Conservation (phyloP, 2,888 invertebrate species). For the Euzophera pinguis region DNA sequence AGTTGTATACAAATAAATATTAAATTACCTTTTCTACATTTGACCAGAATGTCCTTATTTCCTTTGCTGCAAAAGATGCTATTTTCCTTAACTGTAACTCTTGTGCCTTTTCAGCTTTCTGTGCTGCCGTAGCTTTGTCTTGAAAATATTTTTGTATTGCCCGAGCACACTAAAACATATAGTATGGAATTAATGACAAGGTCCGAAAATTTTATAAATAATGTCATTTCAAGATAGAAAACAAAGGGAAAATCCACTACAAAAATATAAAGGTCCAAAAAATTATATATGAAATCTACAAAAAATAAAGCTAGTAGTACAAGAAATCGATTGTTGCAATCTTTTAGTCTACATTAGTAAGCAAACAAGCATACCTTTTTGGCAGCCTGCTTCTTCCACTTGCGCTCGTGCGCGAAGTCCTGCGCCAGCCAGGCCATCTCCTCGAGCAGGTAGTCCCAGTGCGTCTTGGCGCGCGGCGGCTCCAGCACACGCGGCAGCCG, state of each 20-base stretch:
- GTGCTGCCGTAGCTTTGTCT: conserved; percentile 93
- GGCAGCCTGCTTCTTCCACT: conserved; percentile 98
- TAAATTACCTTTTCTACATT: conserved; percentile 94
- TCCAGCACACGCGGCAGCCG: conserved; percentile 95
- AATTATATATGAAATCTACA: too few relatives aligned
- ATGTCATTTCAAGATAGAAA: too few relatives aligned
- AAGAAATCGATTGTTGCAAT: too few relatives aligned
- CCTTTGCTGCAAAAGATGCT: conserved; percentile 94
- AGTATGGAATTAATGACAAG: too few relatives aligned
- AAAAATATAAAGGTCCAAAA: not conserved
- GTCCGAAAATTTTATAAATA: too few relatives aligned
- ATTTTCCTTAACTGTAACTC: conserved; percentile 91
- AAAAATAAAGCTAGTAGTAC: too few relatives aligned
- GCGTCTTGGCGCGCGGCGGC: conserved; percentile 93
- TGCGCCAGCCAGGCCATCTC: conserved; percentile 99
- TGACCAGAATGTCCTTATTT: conserved; percentile 96
- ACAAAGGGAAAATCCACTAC: too few relatives aligned
- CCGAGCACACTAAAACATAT: conserved; percentile 83
- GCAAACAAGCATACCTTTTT: conserved; percentile 84
- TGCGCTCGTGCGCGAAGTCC: conserved; percentile 98
- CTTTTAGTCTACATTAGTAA: too few relatives aligned
- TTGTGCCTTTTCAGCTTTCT: conserved; percentile 95
- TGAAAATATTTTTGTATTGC: conserved; percentile 96
- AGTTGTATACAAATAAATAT: too few relatives aligned
- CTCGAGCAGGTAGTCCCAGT: conserved; percentile 99